Evolutionary conservation across 1,140 invertebrate genomes (phyloP).

Genomic region (Conopomorpha cramerella): DNA sequence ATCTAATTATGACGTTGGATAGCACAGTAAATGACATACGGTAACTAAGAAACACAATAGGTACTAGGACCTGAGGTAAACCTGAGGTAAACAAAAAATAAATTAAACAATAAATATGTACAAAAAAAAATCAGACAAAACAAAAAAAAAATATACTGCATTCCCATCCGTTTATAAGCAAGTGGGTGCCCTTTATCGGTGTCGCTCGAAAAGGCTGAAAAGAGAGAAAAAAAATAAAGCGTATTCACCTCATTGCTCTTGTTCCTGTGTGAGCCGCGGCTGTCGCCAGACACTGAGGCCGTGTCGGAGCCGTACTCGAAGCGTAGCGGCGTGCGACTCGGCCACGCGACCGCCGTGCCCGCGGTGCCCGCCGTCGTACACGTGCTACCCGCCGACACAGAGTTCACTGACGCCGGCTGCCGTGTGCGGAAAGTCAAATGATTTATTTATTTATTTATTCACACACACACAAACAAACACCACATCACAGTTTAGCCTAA

Average conservation of each 20-base stretch:
- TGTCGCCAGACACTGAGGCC: slow-evolving; percentile 70
- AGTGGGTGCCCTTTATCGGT: no score
- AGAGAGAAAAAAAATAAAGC: neutral
- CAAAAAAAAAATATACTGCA: neutral
- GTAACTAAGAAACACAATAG: no score
- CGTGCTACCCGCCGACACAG: slow-evolving; percentile 23
- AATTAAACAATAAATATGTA: no score
- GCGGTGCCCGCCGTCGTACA: slow-evolving; percentile 17
- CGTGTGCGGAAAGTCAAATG: neutral
- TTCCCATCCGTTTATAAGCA: no score
- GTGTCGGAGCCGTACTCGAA: slow-evolving; percentile 63
- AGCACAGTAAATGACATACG: no score
- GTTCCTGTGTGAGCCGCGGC: slow-evolving; percentile 65
- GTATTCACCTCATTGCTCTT: slow-evolving; percentile 15
- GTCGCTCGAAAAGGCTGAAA: neutral
- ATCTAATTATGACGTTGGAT: no score
- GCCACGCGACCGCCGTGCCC: slow-evolving; percentile 19
- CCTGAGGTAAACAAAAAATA: no score
- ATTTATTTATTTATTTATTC: neutral
- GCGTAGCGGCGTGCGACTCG: slow-evolving; percentile 20
- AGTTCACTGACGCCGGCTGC: slow-evolving; percentile 33
- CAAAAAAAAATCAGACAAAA: no score
- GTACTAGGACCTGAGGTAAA: no score
- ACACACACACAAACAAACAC: no score
- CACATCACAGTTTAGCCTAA: no score